Evolutionary conservation across 2,888 invertebrate species (phyloP).

Genomic region (Hermaeophaga mercurialis): DNA sequence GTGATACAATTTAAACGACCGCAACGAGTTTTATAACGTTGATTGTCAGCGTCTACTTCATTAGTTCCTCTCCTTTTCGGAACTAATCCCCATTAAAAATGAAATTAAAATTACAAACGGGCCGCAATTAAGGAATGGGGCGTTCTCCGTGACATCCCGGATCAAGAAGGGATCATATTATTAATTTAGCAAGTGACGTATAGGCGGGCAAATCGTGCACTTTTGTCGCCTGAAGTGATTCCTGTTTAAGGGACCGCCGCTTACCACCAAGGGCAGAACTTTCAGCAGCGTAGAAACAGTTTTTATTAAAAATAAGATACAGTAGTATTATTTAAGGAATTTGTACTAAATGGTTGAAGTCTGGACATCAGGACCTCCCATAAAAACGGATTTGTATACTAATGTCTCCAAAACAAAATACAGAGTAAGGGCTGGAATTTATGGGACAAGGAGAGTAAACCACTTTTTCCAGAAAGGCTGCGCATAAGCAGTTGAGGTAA

Average conservation of each 20-base stretch:
- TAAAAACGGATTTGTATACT: no score
- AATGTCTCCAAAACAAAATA: no score
- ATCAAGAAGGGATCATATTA: constrained; percentile 51
- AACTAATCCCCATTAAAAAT: constrained; percentile 39
- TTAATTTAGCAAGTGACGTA: constrained; percentile 56
- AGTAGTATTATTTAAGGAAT: no score
- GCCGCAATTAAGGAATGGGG: constrained; percentile 48
- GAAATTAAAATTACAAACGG: constrained; percentile 50
- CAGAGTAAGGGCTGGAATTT: no score
- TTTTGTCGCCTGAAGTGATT: constrained; percentile 57
- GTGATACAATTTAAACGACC: constrained; percentile 14
- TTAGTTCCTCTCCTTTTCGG: constrained; percentile 24
- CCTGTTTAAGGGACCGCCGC: constrained; percentile 37
- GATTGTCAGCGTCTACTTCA: constrained; percentile 26
- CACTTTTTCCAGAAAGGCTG: no score
- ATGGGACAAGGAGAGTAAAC: no score
- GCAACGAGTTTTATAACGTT: constrained; percentile 7
- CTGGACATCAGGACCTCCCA: no score
- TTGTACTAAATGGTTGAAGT: no score
- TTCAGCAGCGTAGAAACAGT: no score
- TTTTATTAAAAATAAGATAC: no score
- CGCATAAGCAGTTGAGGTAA: no score
- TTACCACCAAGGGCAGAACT: constrained; percentile 4
- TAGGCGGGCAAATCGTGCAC: constrained; percentile 52
- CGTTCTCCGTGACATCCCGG: constrained; percentile 35